These are phyloP conservation scores for Hydrochoerus hydrochaeris DNA, from an alignment of 2,113 vertebrate genomes.

Conservation along the genomic window DNA sequence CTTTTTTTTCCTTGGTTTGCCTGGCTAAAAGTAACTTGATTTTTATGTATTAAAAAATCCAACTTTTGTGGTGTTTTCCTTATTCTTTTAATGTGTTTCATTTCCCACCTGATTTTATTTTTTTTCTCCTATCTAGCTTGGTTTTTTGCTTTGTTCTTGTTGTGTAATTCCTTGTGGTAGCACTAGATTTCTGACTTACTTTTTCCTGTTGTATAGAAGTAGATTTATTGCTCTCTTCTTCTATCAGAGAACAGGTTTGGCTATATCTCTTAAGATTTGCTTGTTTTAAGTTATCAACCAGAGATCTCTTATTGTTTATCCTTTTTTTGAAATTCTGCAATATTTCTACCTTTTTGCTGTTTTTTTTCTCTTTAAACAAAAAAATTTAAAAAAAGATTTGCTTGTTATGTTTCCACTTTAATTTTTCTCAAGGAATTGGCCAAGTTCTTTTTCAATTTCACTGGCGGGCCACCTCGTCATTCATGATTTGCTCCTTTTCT, in stretches of 20 bases:
- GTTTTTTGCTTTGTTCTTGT: neutral
- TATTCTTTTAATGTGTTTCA: neutral
- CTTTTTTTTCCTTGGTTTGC: neutral
- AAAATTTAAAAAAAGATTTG: no score
- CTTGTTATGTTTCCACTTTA: neutral
- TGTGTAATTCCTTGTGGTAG: neutral
- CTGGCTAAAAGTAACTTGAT: neutral
- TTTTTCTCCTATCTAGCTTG: neutral
- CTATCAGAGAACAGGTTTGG: neutral
- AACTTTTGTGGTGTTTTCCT: neutral
- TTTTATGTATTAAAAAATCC: neutral
- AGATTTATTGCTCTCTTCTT: neutral
- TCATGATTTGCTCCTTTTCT: neutral
- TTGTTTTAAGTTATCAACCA: no score
- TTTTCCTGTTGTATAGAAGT: neutral
- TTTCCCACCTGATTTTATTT: neutral
- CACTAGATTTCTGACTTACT: neutral
- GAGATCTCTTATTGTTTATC: no score
- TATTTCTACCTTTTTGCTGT: no score
- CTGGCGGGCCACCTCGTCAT: fast-evolving
- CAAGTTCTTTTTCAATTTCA: neutral
- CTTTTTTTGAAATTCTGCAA: no score
- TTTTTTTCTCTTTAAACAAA: no score
- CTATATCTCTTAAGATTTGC: neutral
- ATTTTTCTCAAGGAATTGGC: neutral